These are phyloP conservation scores for Drosophila bunnanda DNA, from an alignment of 2,888 invertebrate species.

Conservation along the genomic window DNA sequence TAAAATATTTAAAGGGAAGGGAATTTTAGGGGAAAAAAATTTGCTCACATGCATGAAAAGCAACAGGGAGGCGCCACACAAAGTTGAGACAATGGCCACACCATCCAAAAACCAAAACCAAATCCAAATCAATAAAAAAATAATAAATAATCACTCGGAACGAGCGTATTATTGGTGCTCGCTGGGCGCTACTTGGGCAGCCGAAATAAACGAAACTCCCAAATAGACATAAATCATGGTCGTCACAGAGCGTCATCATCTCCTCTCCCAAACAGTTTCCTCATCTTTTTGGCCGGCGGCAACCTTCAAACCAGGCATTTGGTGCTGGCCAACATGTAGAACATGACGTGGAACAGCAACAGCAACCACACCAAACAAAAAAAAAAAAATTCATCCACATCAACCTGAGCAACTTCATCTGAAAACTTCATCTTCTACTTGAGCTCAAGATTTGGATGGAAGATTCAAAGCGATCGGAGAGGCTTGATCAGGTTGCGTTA, in stretches of 20 bases:
- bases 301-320: slow-evolving; percentile 60
- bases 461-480: slow-evolving; percentile 6
- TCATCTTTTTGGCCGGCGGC: slow-evolving; percentile 54
- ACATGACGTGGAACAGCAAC: slow-evolving; percentile 72
- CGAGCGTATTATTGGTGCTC: slow-evolving; percentile 28
- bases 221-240: slow-evolving; percentile 74
- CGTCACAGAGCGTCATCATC: slow-evolving; percentile 7
- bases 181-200: slow-evolving; percentile 65
- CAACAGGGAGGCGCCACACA: slow-evolving; percentile 66
- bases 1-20: background rate
- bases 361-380: slow-evolving; percentile 27
- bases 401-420: slow-evolving; percentile 68
- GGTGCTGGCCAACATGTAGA: slow-evolving; percentile 67
- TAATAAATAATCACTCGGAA: slow-evolving; percentile 42
- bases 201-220: slow-evolving; percentile 37
- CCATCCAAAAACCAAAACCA: slow-evolving; percentile 46
- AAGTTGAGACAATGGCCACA: slow-evolving; percentile 51
- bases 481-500: slow-evolving; percentile 59
- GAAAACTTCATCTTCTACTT: slow-evolving; percentile 38
- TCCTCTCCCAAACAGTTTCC: slow-evolving; percentile 4
- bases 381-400: slow-evolving; percentile 45
- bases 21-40: slow-evolving; percentile 22
- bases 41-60: slow-evolving; percentile 73
- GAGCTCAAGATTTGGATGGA: slow-evolving; percentile 19
- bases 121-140: slow-evolving; percentile 47